Base-by-base conservation (phyloP, 1,140 invertebrate species). In the Portunus trituberculatus region DNA sequence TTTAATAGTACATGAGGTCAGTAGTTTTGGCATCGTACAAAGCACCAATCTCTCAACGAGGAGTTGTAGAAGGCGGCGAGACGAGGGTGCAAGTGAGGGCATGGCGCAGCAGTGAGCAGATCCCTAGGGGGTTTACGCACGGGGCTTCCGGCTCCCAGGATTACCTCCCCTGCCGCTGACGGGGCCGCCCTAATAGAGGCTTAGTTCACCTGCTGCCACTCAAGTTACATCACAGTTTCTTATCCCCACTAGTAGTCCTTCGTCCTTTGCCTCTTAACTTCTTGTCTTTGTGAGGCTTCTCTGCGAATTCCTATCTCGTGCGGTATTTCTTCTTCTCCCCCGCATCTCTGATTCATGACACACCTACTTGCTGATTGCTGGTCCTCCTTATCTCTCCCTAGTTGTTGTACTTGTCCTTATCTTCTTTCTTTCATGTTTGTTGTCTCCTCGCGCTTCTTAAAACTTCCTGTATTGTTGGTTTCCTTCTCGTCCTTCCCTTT, bases 151-250 rank as follows among this genome's bases (percentile, higher is more conserved):
- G 16, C 87, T 46, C 45, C 39, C 87, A 25, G 90, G 52, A 91
- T 91, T 91, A 91, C 52, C 90, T 14, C 52, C 28, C 16, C 29
- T 0, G 8, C 28, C 29, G 28, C 0, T 76, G 90, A 76, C 90
- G 90, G 29, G 32, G 32, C 12, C 29, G 31, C 12, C 90, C 90
- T 91, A 91, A 91, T 32, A 76, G 28, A 91, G 90, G 52, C 29
- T 91, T 91, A 91, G 52, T 76, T 28, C 52, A 91, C 52, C 90
- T 91, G 90, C 52, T 76, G 90, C 90, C 90, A 76, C 90, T n/a
- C 76, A 20, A 32, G 52, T 25, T 91, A 32, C 67, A 28, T 67
- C 90, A 91, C 90, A 32, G 31, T 46, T 52, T 29, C 48, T 52
- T 91, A 28, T 59, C 89, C 59, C 46, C 32, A 7, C 28, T 91